Evolutionary conservation across 2,797 vertebrate species (phyloP).

Genomic region (Anabacerthia variegaticeps): DNA sequence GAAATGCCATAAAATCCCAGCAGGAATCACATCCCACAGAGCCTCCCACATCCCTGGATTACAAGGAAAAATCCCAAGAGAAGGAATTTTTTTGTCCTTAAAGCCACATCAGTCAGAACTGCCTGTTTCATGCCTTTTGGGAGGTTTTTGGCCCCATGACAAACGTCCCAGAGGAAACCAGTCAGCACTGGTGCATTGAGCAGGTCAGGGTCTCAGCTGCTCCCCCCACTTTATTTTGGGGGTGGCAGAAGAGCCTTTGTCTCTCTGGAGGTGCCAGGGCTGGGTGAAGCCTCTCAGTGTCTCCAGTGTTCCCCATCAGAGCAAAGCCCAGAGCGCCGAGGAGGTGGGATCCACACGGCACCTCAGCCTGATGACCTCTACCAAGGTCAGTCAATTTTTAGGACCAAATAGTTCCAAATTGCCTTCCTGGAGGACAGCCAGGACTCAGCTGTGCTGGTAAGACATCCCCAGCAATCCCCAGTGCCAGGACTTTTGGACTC

Average conservation of each 20-base stretch:
- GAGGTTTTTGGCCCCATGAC: neutral
- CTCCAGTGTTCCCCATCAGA: fast-evolving
- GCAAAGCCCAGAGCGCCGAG: fast-evolving
- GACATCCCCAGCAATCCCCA: neutral
- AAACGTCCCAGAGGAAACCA: neutral
- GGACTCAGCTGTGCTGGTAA: neutral
- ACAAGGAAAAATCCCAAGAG: neutral
- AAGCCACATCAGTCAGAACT: neutral
- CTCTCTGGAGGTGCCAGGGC: neutral
- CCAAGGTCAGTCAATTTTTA: constrained; percentile 30
- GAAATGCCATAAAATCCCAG: neutral
- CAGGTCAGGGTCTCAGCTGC: neutral
- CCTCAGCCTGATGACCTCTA: neutral
- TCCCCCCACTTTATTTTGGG: fast-evolving
- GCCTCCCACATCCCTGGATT: neutral
- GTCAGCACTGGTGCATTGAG: neutral
- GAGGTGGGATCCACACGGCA: neutral
- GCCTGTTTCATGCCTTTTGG: fast-evolving
- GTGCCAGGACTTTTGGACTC: neutral
- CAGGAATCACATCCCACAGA: neutral
- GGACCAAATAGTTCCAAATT: neutral
- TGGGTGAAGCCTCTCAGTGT: fast-evolving
- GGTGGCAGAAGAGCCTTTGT: neutral
- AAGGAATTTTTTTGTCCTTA: neutral
- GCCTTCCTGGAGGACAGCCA: neutral